phyloP scores from a whole-genome alignment of 2,113 vertebrate species.

The Aptenodytes forsteri region DNA sequence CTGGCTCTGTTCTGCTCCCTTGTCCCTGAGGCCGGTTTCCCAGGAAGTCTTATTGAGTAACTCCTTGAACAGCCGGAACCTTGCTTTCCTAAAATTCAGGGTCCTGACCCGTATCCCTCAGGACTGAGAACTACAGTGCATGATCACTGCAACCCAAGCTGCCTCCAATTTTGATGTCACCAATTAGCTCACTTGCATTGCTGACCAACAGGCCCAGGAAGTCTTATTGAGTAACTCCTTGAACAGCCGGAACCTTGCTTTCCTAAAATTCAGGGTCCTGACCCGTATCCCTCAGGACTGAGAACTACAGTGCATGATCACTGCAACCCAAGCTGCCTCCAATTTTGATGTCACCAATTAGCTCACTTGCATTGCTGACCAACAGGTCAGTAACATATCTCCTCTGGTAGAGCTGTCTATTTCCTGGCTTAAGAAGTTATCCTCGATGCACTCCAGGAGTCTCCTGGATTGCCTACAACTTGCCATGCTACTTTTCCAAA shows the following conservation, averaged over 20 bases:
- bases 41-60: neutral
- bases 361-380: rapidly evolving
- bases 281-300: neutral
- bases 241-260: rapidly evolving
- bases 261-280: neutral
- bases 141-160: too few relatives aligned
- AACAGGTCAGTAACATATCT: neutral
- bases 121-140: too few relatives aligned
- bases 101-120: too few relatives aligned
- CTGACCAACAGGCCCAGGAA: too few relatives aligned
- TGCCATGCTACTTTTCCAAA: neutral
- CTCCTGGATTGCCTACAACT: neutral
- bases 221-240: neutral
- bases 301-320: neutral
- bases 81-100: neutral
- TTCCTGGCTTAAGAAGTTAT: neutral
- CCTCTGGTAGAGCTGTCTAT: neutral
- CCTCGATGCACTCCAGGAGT: rapidly evolving
- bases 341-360: neutral
- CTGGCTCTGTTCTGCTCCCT: neutral
- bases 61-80: neutral
- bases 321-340: neutral
- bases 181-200: too few relatives aligned
- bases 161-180: too few relatives aligned
- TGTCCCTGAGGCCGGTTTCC: neutral